Evolutionary conservation across 2,888 invertebrate genomes (phyloP), one percentile per base, ranked within the genome.

Genomic region (Drosophila prostipennis): DNA sequence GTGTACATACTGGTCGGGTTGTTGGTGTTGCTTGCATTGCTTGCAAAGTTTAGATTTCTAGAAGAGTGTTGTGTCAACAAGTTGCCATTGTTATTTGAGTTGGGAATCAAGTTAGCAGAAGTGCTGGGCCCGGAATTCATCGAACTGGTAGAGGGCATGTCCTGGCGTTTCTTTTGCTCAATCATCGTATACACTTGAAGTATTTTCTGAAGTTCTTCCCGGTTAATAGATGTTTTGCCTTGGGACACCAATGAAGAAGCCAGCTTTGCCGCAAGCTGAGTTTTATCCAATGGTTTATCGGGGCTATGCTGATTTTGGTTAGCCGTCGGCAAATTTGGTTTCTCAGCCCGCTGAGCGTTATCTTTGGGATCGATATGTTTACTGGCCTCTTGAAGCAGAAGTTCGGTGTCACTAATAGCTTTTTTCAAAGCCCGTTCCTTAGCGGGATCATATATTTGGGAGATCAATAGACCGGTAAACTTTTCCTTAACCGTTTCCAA

Each of bases 211-310:
- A 97, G 91, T 87, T 97, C 96, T 54, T 94, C 95, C 53, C 96
- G 94, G 6, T 96, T 94, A 10, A 97, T 96, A 90, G 96, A 95
- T 0, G 96, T 95, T 91, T 96, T 96, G 34, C 97, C 97, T 91
- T 96, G 96, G 3, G 95, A 95, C 11, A 96, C 93, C n/a, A 97
- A 93, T 11, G 96, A 95, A 0, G 94, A 93, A 23, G 96, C 96
- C 52, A 95, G 93, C 90, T 96, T 96, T 2, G 95, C 94, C 45
- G 96, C 96, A 39, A 94, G 93, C 14, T 94, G 94, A 1, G 89
- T 82, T 91, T 92, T 87, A 76, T 92, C 91, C 87, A 93, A 29
- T 2, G 55, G 40, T 7, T 51, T 53, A 26, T 80, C 52, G 13
- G 16, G n/a, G 19, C 42, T 34, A 39, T 32, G 13, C 39, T 16